These are phyloP conservation scores for Microcebus tavaratra DNA, from an alignment of 2,113 vertebrate genomes.

Conservation along the genomic window DNA sequence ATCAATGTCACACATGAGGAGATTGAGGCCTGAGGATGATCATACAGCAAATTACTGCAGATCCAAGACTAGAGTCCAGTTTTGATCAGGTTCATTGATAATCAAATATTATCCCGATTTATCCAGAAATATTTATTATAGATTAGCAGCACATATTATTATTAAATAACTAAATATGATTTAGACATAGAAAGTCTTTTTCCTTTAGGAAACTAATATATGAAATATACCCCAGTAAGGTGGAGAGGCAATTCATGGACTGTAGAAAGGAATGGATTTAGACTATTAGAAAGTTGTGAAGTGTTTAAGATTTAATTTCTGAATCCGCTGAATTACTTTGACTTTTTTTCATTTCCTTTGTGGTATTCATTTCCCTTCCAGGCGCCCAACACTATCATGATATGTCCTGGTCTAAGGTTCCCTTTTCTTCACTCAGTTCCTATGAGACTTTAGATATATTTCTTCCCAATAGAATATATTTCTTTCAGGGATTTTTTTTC, in stretches of 20 bases:
- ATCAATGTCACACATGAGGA: not conserved
- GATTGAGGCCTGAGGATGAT: not conserved
- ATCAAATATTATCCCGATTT: not conserved
- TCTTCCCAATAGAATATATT: not conserved
- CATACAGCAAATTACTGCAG: not conserved
- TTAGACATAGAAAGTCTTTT: not conserved
- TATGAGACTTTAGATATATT: not conserved
- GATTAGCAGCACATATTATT: not conserved
- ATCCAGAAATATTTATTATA: not conserved
- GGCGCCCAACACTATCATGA: not conserved
- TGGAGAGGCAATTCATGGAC: not conserved
- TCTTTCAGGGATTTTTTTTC: not conserved
- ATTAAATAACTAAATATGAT: not conserved
- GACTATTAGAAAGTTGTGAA: not conserved
- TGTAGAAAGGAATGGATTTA: not conserved
- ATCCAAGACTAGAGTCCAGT: not conserved
- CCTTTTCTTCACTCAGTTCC: not conserved
- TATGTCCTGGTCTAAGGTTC: not conserved
- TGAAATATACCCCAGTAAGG: not conserved
- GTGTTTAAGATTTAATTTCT: not conserved
- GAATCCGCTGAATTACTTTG: not conserved
- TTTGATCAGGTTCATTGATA: not conserved
- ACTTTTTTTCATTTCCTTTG: not conserved
- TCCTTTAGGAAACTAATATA: not conserved
- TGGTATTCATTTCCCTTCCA: not conserved